Conservation (phyloP, 2,888 invertebrate species). For the Drosophila mulleri region DNA sequence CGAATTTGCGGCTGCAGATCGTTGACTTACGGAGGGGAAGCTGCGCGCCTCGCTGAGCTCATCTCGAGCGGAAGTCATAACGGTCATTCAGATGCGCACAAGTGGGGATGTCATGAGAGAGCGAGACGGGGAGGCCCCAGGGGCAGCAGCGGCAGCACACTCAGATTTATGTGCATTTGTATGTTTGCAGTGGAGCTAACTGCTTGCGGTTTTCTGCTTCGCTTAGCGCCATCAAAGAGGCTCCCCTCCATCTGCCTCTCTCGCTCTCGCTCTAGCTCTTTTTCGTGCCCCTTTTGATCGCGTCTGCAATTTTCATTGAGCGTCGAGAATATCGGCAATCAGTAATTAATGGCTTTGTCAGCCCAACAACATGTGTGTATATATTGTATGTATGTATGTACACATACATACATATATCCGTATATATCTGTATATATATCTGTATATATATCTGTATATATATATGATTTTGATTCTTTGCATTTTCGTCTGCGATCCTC, state of each 20-base stretch:
- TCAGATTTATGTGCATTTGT: slow-evolving; percentile 40
- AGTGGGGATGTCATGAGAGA: neutral
- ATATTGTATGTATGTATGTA: neutral
- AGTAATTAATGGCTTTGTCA: slow-evolving; percentile 78
- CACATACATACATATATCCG: slow-evolving; percentile 27
- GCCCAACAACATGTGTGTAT: slow-evolving; percentile 21
- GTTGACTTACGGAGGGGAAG: slow-evolving; percentile 50
- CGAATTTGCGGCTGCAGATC: slow-evolving; percentile 42
- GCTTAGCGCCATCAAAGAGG: slow-evolving; percentile 66
- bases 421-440: slow-evolving; percentile 27
- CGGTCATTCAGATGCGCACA: slow-evolving; percentile 50
- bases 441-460: slow-evolving; percentile 26
- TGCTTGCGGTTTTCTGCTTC: slow-evolving; percentile 60
- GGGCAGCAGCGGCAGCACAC: neutral
- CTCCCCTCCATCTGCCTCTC: neutral
- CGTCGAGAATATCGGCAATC: slow-evolving; percentile 71
- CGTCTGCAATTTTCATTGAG: slow-evolving; percentile 66
- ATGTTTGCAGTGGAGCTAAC: slow-evolving; percentile 3
- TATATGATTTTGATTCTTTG: slow-evolving; percentile 71
- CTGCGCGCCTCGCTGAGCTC: slow-evolving; percentile 33
- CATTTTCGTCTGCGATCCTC: slow-evolving; percentile 73
- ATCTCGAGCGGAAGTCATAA: slow-evolving; percentile 72
- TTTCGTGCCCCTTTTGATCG: neutral
- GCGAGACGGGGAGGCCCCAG: too few species aligned
- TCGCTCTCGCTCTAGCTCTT: neutral